Percentiles rank a stretch among this genome's conserved stretches.
These are phyloP conservation scores for Drosophila cardini DNA, from an alignment of 1,140 invertebrate species.

Conservation along the genomic window DNA sequence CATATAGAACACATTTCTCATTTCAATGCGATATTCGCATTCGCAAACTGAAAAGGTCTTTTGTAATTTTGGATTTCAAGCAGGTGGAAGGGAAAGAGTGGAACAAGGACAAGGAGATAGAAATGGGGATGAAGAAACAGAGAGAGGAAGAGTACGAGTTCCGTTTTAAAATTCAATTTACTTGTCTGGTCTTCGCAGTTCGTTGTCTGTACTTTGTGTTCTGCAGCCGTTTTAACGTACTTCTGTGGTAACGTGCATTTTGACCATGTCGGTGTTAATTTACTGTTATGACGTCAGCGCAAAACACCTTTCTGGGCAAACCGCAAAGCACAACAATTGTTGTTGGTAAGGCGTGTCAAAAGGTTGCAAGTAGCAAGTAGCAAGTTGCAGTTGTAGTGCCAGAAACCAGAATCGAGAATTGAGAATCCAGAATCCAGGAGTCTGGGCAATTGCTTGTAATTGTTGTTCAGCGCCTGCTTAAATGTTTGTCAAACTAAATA, in stretches of 20 bases:
- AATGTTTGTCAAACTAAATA: slow-evolving; percentile 76
- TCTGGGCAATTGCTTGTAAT: slow-evolving; percentile 70
- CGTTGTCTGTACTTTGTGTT: not conserved
- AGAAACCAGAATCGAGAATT: slow-evolving; percentile 21
- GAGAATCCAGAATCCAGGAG: slow-evolving; percentile 25
- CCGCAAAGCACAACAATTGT: not conserved
- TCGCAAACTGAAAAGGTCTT: slow-evolving; percentile 43
- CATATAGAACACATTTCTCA: slow-evolving; percentile 15
- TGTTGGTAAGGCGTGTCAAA: slow-evolving; percentile 20
- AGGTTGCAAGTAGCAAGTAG: slow-evolving; percentile 24
- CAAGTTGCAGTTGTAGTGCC: slow-evolving; percentile 18
- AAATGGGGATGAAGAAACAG: not conserved
- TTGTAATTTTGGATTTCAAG: slow-evolving; percentile 31
- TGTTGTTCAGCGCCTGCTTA: slow-evolving; percentile 67
- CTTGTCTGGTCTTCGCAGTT: slow-evolving; percentile 21
- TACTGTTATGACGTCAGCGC: slow-evolving; percentile 72
- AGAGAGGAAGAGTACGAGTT: not conserved
- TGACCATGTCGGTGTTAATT: slow-evolving; percentile 56
- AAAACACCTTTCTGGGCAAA: slow-evolving; percentile 29
- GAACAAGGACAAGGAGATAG: not conserved
- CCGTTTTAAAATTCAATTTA: slow-evolving; percentile 55
- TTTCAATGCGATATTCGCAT: slow-evolving; percentile 43
- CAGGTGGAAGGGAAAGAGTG: not conserved
- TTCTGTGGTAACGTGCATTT: slow-evolving; percentile 15
- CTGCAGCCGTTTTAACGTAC: not conserved